Evolutionary conservation across 2,113 vertebrate species (phyloP).

Genomic region (Nycticebus coucang): DNA sequence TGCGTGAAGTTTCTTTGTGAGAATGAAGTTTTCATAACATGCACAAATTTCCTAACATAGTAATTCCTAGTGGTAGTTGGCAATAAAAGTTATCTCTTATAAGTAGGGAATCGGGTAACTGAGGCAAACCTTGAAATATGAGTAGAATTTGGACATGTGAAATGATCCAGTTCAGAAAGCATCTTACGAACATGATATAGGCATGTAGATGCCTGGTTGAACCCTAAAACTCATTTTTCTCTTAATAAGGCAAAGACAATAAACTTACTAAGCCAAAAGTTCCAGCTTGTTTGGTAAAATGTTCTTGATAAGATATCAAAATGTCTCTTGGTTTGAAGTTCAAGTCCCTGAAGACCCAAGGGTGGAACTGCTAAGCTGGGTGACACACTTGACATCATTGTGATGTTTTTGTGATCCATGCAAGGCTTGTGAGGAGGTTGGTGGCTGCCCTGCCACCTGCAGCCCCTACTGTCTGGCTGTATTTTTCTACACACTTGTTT

Average conservation of each 20-base stretch:
- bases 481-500: neutral
- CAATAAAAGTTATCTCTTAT: neutral
- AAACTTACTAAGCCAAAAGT: neutral
- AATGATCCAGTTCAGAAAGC: neutral
- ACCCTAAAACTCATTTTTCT: neutral
- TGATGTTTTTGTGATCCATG: neutral
- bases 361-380: neutral
- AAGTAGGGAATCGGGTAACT: neutral
- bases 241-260: neutral
- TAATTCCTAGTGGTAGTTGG: neutral
- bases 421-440: neutral
- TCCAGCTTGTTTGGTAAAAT: neutral
- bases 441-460: neutral
- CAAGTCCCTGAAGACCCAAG: neutral
- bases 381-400: neutral
- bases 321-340: neutral
- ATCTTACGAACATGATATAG: neutral
- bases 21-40: neutral
- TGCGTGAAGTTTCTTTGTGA: neutral
- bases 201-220: neutral
- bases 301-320: neutral
- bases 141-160: neutral
- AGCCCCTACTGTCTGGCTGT: neutral
- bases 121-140: neutral
- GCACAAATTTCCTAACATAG: neutral